Evolutionary conservation across 2,888 invertebrate species (phyloP), one percentile per base, ranked within the genome.

Genomic region (Agapostemon virescens): DNA sequence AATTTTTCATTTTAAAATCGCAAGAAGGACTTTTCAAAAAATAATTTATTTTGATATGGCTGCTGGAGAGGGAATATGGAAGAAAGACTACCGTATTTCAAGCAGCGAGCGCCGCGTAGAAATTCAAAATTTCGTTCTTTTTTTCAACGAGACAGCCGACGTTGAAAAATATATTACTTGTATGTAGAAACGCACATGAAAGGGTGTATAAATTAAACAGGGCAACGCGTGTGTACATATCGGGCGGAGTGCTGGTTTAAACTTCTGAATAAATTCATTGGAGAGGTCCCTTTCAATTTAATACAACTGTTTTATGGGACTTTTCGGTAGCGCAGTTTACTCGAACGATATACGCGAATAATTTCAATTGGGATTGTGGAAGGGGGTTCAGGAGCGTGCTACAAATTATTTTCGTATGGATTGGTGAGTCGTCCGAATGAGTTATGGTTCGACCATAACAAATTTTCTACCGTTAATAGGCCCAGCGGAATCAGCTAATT

Each of bases 321-420:
- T 45, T 77, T 42, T 81, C 55, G 67, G 40, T 23, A 75, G 63
- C 66, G 66, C 38, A 76, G 75, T 79, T 79, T 63, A 42, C 70
- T 61, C 45, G 67, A 42, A 63, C 75, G 77, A 74, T 81, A 74
- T 74, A 83, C 61, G 74, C 58, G 64, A 67, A 74, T 79, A 82
- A 84, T 82, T 84, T 73, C 79, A 77, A 84, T 84, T 63, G 74
- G 49, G 68, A 78, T 81, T 55, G 73, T 36, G 67, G 20, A 52
- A 61, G 11, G 61, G 36, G 33, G 9, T 33, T 15, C 40, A 23
- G 23, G 45, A 23, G 38, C 30, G 40, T 38, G 79, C 72, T 64
- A 70, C 64, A 77, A 84, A 84, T 79, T 84, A 81, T 81, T 81
- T 84, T 78, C 71, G 26, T 26, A 33, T 23, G n/a, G 70, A 30